phyloP scores from a whole-genome alignment of 2,888 invertebrate genomes.

The Scaptomyza reducta region DNA sequence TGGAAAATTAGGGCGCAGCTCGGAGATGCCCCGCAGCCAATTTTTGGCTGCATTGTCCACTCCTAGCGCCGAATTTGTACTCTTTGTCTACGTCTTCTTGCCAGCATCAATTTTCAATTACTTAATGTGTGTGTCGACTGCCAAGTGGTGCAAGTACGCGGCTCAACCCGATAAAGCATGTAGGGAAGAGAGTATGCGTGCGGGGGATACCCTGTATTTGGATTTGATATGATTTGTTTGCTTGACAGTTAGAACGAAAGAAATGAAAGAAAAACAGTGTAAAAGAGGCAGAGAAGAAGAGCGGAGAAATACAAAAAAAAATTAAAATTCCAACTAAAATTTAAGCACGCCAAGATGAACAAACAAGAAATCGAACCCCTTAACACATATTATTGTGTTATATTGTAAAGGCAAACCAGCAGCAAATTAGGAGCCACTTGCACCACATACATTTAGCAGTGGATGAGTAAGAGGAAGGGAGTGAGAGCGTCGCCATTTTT shows the following conservation, averaged over 20 bases:
- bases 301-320: neutral
- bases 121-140: conserved; percentile 60
- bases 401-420: neutral
- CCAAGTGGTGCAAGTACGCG: conserved; percentile 10
- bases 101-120: conserved; percentile 56
- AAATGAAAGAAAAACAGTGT: neutral
- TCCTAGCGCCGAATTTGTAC: neutral
- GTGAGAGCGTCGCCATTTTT: conserved; percentile 25
- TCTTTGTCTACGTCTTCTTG: conserved; percentile 9
- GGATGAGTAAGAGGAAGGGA: neutral
- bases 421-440: conserved; percentile 42
- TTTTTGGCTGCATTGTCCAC: neutral
- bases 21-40: neutral
- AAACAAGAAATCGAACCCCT: conserved; percentile 45
- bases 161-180: conserved; percentile 1
- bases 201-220: neutral
- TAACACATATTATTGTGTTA: conserved; percentile 52
- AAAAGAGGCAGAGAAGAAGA: neutral
- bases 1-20: conserved; percentile 8
- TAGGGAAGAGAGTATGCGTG: neutral
- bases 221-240: too few species aligned
- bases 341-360: neutral
- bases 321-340: conserved; percentile 1
- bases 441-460: conserved; percentile 25
- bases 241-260: too few species aligned